phyloP scores from a whole-genome alignment of 2,888 invertebrate species.

The Thecocarcelia acutangulata region DNA sequence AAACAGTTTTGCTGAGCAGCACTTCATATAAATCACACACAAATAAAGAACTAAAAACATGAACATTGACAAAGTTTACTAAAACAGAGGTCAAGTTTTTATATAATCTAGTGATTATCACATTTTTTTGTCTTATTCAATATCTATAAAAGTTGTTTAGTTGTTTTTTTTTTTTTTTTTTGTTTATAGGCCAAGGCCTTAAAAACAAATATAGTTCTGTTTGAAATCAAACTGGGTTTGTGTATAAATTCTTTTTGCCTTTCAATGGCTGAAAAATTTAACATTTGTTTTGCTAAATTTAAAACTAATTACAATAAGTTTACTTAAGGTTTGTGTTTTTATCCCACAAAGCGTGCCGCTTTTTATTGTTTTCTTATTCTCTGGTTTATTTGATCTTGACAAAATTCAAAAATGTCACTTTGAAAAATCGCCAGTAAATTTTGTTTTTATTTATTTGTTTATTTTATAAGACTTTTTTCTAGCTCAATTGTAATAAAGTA shows the following conservation, averaged over 20 bases:
- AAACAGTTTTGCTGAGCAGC: background rate
- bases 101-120: conserved; percentile 51
- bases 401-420: conserved; percentile 64
- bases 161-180: conserved; percentile 57
- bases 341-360: conserved; percentile 59
- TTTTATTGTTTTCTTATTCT: conserved; percentile 57
- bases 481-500: conserved; percentile 62
- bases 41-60: background rate
- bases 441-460: conserved; percentile 70
- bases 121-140: background rate
- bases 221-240: conserved; percentile 25
- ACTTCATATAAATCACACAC: conserved; percentile 44
- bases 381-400: conserved; percentile 66
- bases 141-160: conserved; percentile 20
- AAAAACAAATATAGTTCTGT: background rate
- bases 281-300: conserved; percentile 2
- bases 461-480: conserved; percentile 72
- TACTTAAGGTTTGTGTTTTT: conserved; percentile 51
- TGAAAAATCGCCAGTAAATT: conserved; percentile 65
- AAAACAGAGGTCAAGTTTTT: conserved; percentile 63
- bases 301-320: conserved; percentile 63
- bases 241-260: conserved; percentile 26
- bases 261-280: background rate
- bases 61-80: conserved; percentile 60
- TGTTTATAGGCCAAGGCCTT: conserved; percentile 60